Percentiles rank a stretch among this genome's conserved stretches.
Evolutionary conservation across 1,140 invertebrate species (phyloP).

Genomic region (Brevipalpus yothersi): DNA sequence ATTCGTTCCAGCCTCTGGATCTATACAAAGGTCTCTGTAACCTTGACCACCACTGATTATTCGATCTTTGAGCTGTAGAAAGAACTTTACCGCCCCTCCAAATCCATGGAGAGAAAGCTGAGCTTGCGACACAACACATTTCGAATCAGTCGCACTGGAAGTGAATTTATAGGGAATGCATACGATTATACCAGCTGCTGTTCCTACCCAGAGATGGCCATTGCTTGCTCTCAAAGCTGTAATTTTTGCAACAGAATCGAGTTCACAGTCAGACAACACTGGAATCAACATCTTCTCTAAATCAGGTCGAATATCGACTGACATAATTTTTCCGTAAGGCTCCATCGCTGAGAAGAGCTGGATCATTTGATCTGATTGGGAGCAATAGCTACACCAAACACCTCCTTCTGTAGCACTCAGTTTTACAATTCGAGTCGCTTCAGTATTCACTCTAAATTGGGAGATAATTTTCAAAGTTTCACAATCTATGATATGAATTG

Average conservation of each 20-base stretch:
- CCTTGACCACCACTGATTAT: no score
- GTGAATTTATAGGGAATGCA: neutral
- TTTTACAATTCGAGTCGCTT: slow-evolving; percentile 72
- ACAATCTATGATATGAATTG: slow-evolving; percentile 82
- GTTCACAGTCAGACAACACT: slow-evolving; percentile 54
- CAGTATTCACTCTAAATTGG: slow-evolving; percentile 83
- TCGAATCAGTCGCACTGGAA: no score
- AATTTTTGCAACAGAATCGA: no score
- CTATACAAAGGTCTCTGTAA: slow-evolving; percentile 89
- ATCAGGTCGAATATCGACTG: slow-evolving; percentile 91
- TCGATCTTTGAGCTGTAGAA: no score
- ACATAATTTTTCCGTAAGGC: slow-evolving; percentile 84
- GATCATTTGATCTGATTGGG: slow-evolving; percentile 92
- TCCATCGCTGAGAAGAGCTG: no score
- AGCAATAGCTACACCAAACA: slow-evolving; percentile 82
- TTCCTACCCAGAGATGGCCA: no score
- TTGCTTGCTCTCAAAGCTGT: no score
- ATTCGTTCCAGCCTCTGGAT: slow-evolving; percentile 17
- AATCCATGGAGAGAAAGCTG: slow-evolving; percentile 97
- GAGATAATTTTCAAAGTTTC: no score
- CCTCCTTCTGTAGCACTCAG: slow-evolving; percentile 90
- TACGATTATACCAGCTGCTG: neutral
- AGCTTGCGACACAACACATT: slow-evolving; percentile 13
- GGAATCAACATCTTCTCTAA: slow-evolving; percentile 97
- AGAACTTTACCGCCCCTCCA: no score